A percentile compares a stretch with the other conserved stretches of the same genome.
Conservation (phyloP, 2,797 vertebrate species). For the Bovichtus diacanthus region DNA sequence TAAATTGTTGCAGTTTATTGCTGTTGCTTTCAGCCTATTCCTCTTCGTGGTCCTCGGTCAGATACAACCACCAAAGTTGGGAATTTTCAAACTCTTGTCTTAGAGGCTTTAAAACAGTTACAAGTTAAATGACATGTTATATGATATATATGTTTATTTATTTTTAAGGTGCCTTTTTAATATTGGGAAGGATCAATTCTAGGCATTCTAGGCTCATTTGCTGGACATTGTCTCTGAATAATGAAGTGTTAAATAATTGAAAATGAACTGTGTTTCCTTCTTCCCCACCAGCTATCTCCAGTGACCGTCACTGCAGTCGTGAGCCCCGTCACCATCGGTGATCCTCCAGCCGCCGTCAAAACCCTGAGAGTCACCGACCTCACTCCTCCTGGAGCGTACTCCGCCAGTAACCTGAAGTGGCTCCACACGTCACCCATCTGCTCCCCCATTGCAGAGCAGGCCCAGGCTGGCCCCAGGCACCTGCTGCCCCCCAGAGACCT, state of each 20-base stretch:
- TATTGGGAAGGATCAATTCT: neutral
- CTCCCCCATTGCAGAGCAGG: conserved; percentile 78
- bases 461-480: conserved; percentile 74
- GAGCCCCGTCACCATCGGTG: conserved; percentile 50
- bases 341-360: conserved; percentile 65
- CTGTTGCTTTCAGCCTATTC: neutral
- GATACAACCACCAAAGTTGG: neutral
- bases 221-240: neutral
- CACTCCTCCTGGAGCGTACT: conserved; percentile 80
- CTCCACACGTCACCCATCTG: conserved; percentile 87
- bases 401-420: conserved; percentile 86
- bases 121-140: neutral
- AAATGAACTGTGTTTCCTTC: conserved; percentile 1
- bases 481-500: conserved; percentile 72
- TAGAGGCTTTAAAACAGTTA: neutral
- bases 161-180: neutral
- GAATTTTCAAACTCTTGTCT: neutral
- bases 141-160: neutral
- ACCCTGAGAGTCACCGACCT: conserved; percentile 80
- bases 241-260: neutral
- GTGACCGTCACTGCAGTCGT: conserved; percentile 44
- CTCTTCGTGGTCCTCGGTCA: neutral
- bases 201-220: neutral
- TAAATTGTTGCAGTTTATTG: neutral
- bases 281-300: conserved; percentile 73